These are phyloP conservation scores for Gopherus flavomarginatus DNA, from an alignment of 2,113 vertebrate genomes.

Conservation along the genomic window DNA sequence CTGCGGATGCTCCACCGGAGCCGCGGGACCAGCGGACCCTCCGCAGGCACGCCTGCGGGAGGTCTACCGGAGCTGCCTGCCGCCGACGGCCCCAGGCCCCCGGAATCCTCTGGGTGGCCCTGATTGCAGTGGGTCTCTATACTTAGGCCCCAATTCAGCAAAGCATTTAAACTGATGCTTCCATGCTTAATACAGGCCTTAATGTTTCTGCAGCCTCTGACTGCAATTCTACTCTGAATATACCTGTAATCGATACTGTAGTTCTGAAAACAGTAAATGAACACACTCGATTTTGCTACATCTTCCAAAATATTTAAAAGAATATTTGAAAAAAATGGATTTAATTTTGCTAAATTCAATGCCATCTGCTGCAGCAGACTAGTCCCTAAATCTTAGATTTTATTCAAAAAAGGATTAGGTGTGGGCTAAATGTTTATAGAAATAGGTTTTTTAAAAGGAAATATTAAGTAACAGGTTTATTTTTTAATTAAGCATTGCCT, in stretches of 20 bases:
- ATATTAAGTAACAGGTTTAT: neutral
- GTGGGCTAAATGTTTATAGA: neutral
- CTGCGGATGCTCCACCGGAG: too few relatives aligned
- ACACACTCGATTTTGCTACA: neutral
- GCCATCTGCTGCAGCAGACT: neutral
- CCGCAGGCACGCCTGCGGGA: too few relatives aligned
- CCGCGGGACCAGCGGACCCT: too few relatives aligned
- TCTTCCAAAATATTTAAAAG: neutral
- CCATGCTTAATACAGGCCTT: neutral
- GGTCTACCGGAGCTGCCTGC: too few relatives aligned
- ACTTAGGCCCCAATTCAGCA: neutral
- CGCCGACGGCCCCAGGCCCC: too few relatives aligned
- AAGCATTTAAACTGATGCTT: neutral
- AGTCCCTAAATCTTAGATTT: neutral
- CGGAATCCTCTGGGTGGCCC: too few relatives aligned
- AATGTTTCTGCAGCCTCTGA: neutral
- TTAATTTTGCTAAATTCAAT: neutral
- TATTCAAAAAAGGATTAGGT: neutral
- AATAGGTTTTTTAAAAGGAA: neutral
- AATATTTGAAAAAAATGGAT: neutral
- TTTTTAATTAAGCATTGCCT: neutral
- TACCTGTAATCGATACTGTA: neutral
- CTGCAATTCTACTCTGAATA: too few relatives aligned
- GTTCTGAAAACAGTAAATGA: neutral
- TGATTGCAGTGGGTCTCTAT: neutral